Conservation (phyloP, 2,113 vertebrate species). For the Solenodon paradoxus region DNA sequence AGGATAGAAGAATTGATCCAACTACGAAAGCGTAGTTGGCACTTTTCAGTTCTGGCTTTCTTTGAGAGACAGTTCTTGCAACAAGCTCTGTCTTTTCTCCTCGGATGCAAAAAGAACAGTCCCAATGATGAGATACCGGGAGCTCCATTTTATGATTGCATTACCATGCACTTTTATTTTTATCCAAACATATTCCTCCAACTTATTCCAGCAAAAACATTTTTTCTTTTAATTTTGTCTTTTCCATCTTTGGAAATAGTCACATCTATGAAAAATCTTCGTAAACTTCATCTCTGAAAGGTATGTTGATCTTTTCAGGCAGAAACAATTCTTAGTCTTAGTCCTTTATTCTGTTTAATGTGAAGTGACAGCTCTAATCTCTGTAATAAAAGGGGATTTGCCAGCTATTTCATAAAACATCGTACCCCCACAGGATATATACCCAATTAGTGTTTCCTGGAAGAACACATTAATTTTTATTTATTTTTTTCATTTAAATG, state of each 20-base stretch:
- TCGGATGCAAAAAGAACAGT: background rate
- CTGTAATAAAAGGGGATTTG: too few species aligned
- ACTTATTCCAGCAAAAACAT: background rate
- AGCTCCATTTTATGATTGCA: background rate
- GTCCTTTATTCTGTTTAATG: too few species aligned
- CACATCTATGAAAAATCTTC: background rate
- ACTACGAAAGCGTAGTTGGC: background rate
- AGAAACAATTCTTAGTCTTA: background rate
- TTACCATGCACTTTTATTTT: slow-evolving; percentile 49
- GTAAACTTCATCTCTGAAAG: background rate
- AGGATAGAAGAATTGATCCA: background rate
- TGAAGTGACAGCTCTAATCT: too few species aligned
- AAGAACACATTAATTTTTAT: too few species aligned
- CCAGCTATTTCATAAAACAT: too few species aligned
- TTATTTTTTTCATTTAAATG: too few species aligned
- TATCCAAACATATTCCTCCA: background rate
- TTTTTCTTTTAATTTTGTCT: background rate
- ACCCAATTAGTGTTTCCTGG: too few species aligned
- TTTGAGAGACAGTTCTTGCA: background rate
- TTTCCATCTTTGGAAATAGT: slow-evolving; percentile 1
- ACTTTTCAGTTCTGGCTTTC: background rate
- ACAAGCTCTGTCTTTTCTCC: background rate
- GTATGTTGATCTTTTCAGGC: background rate
- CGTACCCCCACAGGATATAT: too few species aligned
- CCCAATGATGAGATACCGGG: background rate